phyloP scores from a whole-genome alignment of 2,797 vertebrate genomes.

The Pseudopleuronectes americanus region DNA sequence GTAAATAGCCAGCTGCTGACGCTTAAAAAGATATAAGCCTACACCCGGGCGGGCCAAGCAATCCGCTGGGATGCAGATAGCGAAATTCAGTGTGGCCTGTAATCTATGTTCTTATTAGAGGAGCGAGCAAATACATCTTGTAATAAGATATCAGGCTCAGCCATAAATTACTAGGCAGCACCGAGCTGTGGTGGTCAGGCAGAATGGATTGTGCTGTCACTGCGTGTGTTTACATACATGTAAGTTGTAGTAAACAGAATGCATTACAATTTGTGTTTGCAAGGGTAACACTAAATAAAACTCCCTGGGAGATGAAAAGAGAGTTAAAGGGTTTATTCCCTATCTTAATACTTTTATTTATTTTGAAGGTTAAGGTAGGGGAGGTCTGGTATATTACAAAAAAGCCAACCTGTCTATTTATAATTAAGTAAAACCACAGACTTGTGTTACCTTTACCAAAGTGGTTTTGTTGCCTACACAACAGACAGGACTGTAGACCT shows the following conservation, averaged over 20 bases:
- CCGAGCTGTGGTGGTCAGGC: conserved; percentile 29
- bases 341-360: no score
- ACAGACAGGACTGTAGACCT: no score
- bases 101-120: conserved; percentile 79
- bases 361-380: no score
- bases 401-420: no score
- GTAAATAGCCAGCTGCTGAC: conserved; percentile 70
- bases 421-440: no score
- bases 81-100: conserved; percentile 61
- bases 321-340: no score
- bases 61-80: conserved; percentile 51
- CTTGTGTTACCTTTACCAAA: no score
- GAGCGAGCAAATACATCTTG: conserved; percentile 72
- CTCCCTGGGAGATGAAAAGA: no score
- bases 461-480: no score
- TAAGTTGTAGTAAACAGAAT: not conserved
- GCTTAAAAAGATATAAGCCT: conserved; percentile 72
- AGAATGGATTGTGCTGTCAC: conserved; percentile 4
- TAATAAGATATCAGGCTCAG: conserved; percentile 68
- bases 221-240: conserved; percentile 21
- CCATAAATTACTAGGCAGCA: conserved; percentile 58
- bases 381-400: no score
- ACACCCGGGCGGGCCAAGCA: conserved; percentile 50
- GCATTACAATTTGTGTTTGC: no score
- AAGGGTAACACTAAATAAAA: no score